Conservation (phyloP, 2,888 invertebrate genomes). For the Drosophila robusta region DNA sequence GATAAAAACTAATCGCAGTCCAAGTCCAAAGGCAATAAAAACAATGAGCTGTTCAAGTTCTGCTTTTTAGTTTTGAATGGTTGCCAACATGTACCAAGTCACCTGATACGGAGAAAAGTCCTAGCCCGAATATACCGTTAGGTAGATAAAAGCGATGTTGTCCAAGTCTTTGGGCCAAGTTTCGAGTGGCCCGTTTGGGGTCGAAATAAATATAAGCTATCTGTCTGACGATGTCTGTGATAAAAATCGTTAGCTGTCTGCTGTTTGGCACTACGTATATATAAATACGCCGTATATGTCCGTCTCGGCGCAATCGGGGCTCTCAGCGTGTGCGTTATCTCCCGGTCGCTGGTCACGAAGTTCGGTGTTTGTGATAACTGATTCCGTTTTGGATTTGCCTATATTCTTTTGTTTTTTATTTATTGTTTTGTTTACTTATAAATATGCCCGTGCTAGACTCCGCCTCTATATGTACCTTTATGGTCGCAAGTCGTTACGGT, state of each 20-base stretch:
- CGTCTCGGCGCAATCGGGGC: slow-evolving; percentile 9
- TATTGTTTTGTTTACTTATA: slow-evolving; percentile 50
- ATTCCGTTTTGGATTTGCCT: slow-evolving; percentile 20
- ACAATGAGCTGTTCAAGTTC: background rate
- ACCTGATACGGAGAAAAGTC: background rate
- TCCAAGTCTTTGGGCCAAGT: too few species aligned
- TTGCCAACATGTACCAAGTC: background rate
- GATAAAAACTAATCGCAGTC: background rate
- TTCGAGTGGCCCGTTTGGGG: too few species aligned
- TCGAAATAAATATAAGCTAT: too few species aligned
- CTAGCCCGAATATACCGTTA: too few species aligned
- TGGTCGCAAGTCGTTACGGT: slow-evolving; percentile 47
- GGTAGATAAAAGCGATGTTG: background rate
- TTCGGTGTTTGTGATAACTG: slow-evolving; percentile 41
- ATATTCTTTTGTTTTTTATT: slow-evolving; percentile 59
- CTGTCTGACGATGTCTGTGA: too few species aligned
- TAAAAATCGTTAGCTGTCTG: too few species aligned
- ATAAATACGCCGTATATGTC: background rate
- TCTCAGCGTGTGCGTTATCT: slow-evolving; percentile 27
- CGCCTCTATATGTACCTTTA: slow-evolving; percentile 41
- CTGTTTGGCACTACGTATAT: too few species aligned
- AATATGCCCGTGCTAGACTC: slow-evolving; percentile 7
- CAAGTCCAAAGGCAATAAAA: background rate
- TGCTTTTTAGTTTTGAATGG: background rate
- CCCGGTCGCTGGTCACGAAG: slow-evolving; percentile 34